These are phyloP conservation scores for Aspidoscelis tigris DNA, from an alignment of 2,113 vertebrate genomes.

Conservation along the genomic window DNA sequence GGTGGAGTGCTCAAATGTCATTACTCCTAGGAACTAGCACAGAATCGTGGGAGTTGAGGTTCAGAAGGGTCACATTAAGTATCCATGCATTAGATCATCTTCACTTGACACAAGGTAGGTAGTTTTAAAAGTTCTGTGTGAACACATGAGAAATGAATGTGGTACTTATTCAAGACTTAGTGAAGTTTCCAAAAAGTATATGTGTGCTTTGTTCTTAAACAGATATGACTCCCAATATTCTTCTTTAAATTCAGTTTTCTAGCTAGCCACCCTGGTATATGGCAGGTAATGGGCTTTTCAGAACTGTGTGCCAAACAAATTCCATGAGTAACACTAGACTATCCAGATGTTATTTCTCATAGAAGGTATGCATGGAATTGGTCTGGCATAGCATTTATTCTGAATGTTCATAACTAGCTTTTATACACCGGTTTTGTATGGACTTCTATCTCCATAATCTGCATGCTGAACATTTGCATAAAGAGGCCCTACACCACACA, in stretches of 20 bases:
- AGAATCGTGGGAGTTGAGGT: too few species aligned
- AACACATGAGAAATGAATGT: too few species aligned
- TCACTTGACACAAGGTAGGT: too few species aligned
- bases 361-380: background rate
- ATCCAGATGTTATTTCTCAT: background rate
- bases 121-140: too few species aligned
- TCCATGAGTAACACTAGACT: background rate
- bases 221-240: background rate
- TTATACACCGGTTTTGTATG: background rate
- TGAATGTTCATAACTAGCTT: too few species aligned
- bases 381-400: background rate
- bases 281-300: background rate
- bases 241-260: background rate
- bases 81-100: too few species aligned
- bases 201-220: background rate
- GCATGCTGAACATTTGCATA: background rate
- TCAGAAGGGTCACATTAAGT: too few species aligned
- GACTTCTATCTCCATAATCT: background rate
- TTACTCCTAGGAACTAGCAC: too few species aligned
- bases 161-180: background rate
- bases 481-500: background rate
- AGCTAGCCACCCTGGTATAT: background rate
- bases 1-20: too few species aligned
- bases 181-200: background rate
- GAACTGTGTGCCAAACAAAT: background rate